These are phyloP conservation scores for Oxycera nigricornis DNA, from an alignment of 2,888 invertebrate species.

Conservation along the genomic window DNA sequence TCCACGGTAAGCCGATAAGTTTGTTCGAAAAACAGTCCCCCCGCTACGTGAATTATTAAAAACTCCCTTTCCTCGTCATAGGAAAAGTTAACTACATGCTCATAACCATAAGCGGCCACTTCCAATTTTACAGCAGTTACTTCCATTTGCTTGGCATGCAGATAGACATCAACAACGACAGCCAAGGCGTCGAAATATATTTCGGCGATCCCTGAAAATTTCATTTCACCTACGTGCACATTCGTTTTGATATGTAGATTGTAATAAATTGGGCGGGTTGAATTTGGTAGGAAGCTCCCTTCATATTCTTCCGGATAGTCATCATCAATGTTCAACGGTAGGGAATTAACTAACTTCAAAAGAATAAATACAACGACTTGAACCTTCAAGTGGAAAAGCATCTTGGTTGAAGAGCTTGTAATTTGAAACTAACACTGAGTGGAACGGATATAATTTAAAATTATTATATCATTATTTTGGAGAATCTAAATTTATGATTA, in stretches of 20 bases:
- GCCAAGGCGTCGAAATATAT: constrained; percentile 63
- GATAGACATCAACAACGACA: constrained; percentile 64
- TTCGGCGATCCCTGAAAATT: constrained; percentile 60
- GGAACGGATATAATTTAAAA: no score
- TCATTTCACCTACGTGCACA: constrained; percentile 58
- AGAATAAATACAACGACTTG: not conserved
- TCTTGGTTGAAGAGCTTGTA: no score
- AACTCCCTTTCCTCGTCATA: constrained; percentile 37
- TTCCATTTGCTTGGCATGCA: constrained; percentile 66
- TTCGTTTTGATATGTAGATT: constrained; percentile 64
- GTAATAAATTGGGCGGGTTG: constrained; percentile 64
- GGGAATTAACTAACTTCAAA: not conserved
- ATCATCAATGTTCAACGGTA: not conserved
- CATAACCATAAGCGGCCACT: not conserved
- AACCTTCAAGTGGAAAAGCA: not conserved
- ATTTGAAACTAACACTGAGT: no score
- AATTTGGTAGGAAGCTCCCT: constrained; percentile 60
- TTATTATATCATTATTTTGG: no score
- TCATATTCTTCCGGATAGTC: not conserved
- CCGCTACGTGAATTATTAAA: constrained; percentile 10
- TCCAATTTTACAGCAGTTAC: constrained; percentile 52
- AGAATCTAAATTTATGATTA: no score
- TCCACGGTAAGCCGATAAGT: constrained; percentile 63
- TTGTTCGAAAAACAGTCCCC: not conserved
- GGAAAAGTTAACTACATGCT: not conserved